Evolutionary conservation across 2,113 vertebrate species (phyloP), one percentile per base, ranked within the genome.

Genomic region (Sclerurus mexicanus): DNA sequence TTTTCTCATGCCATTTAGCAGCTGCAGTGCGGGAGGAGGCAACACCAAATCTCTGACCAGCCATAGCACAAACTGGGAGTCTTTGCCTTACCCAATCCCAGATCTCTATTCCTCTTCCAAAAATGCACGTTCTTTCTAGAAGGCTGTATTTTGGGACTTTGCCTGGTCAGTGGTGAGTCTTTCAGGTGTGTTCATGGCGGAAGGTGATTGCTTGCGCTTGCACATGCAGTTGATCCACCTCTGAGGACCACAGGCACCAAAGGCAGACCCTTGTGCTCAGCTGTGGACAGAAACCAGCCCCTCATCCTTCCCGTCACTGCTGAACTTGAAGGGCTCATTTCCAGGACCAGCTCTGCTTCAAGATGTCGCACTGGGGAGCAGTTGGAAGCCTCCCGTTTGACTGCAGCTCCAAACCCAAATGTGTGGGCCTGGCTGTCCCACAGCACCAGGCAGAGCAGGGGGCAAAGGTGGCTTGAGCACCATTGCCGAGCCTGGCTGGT

Each of bases 341-440:
- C 40, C 37, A 64, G 24, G 27, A 47, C 40, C 71, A 74, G 25
- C 46, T 68, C 58, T 74, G 24, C 35, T 56, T 14, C 19, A 75
- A 77, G 33, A 27, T 52, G 35, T 27, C 42, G 6, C 21, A 6
- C 1, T 9, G 56, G 12, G 55, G 59, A 49, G 30, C 72, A 80
- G 75, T 18, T 87, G 6, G 14, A 37, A 59, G 69, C 33, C 33
- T 87, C 37, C 22, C 16, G 2, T 31, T 12, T 24, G 44, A 19
- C 46, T 35, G 28, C 62, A 72, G 89, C 85, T 53, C n/a, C 50
- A 33, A 47, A 56, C 14, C 10, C 68, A 20, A 59, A 35, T 0
- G 0, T 2, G 2, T 23, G 73, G 74, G 16, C 53, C 23, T 0
- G 4, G 14, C 50, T 44, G 53, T 55, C 35, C 62, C 1, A 7